Conservation (phyloP, 2,113 vertebrate genomes). For the Probosciger aterrimus region DNA sequence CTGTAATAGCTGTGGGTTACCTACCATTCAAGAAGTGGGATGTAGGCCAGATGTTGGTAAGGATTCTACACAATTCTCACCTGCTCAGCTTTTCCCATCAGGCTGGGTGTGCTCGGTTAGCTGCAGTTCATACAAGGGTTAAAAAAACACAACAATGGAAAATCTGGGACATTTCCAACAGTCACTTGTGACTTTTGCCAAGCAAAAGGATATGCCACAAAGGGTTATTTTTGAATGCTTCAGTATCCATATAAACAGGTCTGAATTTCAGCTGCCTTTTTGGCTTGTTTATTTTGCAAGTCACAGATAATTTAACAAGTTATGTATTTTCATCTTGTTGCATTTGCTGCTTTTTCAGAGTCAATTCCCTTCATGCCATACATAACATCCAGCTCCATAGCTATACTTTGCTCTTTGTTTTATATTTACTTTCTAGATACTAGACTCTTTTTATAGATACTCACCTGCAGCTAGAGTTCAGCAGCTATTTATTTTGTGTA, state of each 20-base stretch:
- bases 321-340: neutral
- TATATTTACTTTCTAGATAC: neutral
- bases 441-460: neutral
- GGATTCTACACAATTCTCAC: neutral
- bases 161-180: neutral
- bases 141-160: neutral
- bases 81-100: neutral
- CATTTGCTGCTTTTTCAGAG: neutral
- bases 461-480: slow-evolving; percentile 9
- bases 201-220: neutral
- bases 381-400: neutral
- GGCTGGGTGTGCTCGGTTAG: neutral
- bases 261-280: neutral
- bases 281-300: slow-evolving; percentile 12
- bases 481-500: neutral
- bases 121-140: neutral
- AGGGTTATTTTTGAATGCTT: neutral
- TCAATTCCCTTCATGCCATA: neutral
- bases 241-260: neutral
- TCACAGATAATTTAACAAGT: neutral
- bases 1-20: neutral
- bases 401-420: neutral
- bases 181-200: neutral
- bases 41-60: neutral
- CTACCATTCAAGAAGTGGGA: neutral